Evolutionary conservation across 2,113 vertebrate species (phyloP).

Genomic region (Lophius piscatorius): DNA sequence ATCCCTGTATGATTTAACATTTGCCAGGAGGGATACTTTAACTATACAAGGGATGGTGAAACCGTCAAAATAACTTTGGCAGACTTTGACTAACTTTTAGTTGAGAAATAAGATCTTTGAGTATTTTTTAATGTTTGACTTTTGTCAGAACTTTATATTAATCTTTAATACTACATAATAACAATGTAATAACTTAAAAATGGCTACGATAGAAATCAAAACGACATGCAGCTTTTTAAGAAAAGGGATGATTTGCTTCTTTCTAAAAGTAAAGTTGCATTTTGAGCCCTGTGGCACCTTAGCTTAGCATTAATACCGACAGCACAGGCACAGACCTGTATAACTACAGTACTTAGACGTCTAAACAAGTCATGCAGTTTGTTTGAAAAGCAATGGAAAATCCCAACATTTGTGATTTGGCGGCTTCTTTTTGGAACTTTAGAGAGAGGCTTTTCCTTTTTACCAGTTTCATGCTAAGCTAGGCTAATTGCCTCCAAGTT

Average conservation of each 20-base stretch:
- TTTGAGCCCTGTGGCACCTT: too few species aligned
- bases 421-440: too few species aligned
- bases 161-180: background rate
- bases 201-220: background rate
- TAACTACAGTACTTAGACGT: too few species aligned
- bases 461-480: constrained; percentile 36
- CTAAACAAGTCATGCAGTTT: too few species aligned
- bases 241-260: background rate
- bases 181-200: background rate
- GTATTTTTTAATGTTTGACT: background rate
- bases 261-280: background rate
- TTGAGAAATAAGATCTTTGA: background rate
- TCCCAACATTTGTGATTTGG: too few species aligned
- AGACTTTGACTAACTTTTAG: background rate
- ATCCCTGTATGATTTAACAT: constrained; percentile 27
- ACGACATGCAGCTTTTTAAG: background rate
- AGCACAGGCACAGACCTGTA: too few species aligned
- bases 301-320: too few species aligned
- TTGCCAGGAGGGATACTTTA: constrained; percentile 2
- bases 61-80: background rate
- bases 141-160: background rate
- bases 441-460: too few species aligned
- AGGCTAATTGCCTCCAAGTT: background rate
- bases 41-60: background rate
- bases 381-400: too few species aligned